phyloP scores from a whole-genome alignment of 2,888 invertebrate genomes.

The Brenthis hecate region DNA sequence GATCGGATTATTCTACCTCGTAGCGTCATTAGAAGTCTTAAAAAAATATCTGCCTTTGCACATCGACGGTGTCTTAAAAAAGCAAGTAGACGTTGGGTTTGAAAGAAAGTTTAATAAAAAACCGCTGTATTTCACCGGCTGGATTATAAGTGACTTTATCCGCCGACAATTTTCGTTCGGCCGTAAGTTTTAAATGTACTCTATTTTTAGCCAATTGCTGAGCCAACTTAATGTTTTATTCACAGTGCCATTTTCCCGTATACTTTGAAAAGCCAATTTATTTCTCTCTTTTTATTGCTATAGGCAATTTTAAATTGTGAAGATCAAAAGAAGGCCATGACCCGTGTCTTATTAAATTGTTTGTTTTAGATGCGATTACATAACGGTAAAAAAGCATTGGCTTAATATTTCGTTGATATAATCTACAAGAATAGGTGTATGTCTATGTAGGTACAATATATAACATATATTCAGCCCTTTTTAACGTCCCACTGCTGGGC shows the following conservation, averaged over 20 bases:
- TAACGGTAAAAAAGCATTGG: no score
- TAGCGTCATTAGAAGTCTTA: constrained; percentile 12
- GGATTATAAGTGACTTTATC: constrained; percentile 15
- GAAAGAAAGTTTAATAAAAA: constrained; percentile 7
- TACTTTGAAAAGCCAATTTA: constrained; percentile 2
- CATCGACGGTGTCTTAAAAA: constrained; percentile 15
- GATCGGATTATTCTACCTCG: not conserved
- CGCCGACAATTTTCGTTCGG: constrained; percentile 17
- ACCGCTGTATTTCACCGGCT: not conserved
- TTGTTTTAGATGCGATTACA: not conserved
- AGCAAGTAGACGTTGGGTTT: constrained; percentile 7
- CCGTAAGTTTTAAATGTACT: constrained; percentile 20
- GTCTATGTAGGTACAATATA: no score
- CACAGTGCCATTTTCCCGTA: constrained; percentile 25
- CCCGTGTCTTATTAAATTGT: constrained; percentile 8
- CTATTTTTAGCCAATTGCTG: constrained; percentile 27
- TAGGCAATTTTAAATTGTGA: constrained; percentile 10
- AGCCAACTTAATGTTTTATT: constrained; percentile 33
- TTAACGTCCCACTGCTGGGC: no score
- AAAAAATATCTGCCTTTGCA: constrained; percentile 19
- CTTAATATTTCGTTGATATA: no score
- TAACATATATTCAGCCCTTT: no score
- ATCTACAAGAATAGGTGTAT: no score
- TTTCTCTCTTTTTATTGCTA: constrained; percentile 8
- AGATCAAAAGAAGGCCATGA: constrained; percentile 3